Evolutionary conservation across 2,113 vertebrate species (phyloP), one percentile per base, ranked within the genome.

Genomic region (Anthoscopus minutus): DNA sequence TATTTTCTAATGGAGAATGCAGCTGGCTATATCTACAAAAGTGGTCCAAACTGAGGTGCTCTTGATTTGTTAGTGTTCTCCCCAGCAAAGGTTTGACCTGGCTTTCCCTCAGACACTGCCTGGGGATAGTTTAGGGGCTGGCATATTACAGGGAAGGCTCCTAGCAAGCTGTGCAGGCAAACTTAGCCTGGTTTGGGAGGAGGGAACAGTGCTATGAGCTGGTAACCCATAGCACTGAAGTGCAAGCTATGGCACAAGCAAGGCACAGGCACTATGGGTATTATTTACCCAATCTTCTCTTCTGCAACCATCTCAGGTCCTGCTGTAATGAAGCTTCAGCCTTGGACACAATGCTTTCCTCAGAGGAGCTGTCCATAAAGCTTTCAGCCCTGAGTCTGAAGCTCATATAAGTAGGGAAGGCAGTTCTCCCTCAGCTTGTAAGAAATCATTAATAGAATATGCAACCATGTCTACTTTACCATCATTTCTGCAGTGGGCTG

Each of bases 391-490:
- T 4, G 38, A 89, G 28, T 56, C 33, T 57, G 51, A 78, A 94
- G 56, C 67, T 93, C 15, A 4, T 23, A 27, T 92, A 87, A 86
- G 48, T n/a, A 81, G 48, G 42, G 35, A 84, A 60, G 30, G 74
- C 51, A 94, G 70, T 77, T 94, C 86, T 96, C 78, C 94, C 95
- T 88, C 35, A 76, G 51, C 65, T 94, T 87, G 56, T 92, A 93
- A 90, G 74, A 94, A 92, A 94, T 91, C 86, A 73, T 67, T 77
- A 96, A 84, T 45, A 95, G 94, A 96, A 96, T 97, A 95, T 89
- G 81, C 91, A 93, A 92, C 47, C 37, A 62, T 23, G 70, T 83
- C 91, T 78, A 78, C 74, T 95, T n/a, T 71, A 62, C 88, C 70
- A 70, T 88, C 82, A 92, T 72, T 58, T 88, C 89, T 97, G 78